These are phyloP conservation scores for Parnassius glacialis DNA, from an alignment of 2,888 invertebrate species.

Conservation along the genomic window DNA sequence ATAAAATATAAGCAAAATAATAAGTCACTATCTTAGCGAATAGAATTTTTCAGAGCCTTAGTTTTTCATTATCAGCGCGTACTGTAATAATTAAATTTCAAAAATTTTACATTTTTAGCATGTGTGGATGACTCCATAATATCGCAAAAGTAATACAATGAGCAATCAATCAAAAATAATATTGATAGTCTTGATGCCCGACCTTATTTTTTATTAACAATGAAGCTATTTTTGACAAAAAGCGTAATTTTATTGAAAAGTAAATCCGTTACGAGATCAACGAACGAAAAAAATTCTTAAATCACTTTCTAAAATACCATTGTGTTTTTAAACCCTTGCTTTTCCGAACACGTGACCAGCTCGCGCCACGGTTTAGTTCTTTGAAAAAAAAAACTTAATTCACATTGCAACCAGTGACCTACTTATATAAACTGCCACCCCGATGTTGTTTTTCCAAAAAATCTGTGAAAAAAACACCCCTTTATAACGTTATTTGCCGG, in stretches of 20 bases:
- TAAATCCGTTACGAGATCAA: constrained; percentile 59
- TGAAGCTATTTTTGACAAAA: constrained; percentile 41
- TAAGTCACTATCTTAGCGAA: too few relatives aligned
- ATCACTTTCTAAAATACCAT: constrained; percentile 73
- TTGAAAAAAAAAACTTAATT: constrained; percentile 55
- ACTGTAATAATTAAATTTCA: too few relatives aligned
- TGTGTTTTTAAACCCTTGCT: constrained; percentile 76
- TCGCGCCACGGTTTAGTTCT: constrained; percentile 62
- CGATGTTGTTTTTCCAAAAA: constrained; percentile 60
- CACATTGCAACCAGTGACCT: constrained; percentile 72
- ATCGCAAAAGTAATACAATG: constrained; percentile 37
- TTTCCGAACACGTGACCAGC: constrained; percentile 61
- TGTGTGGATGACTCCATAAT: background rate
- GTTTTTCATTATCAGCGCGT: too few relatives aligned
- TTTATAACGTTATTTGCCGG: constrained; percentile 53
- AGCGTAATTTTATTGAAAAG: constrained; percentile 45
- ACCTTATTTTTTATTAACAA: constrained; percentile 47
- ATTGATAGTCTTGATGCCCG: constrained; percentile 51
- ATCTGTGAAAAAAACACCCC: constrained; percentile 64
- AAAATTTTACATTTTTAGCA: background rate
- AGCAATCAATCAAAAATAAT: constrained; percentile 58
- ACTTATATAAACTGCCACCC: constrained; percentile 56
- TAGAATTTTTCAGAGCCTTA: too few relatives aligned
- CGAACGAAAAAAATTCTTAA: constrained; percentile 53
- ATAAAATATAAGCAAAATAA: too few relatives aligned